Evolutionary conservation across 2,113 vertebrate genomes (phyloP).

Genomic region (Eclectus roratus): DNA sequence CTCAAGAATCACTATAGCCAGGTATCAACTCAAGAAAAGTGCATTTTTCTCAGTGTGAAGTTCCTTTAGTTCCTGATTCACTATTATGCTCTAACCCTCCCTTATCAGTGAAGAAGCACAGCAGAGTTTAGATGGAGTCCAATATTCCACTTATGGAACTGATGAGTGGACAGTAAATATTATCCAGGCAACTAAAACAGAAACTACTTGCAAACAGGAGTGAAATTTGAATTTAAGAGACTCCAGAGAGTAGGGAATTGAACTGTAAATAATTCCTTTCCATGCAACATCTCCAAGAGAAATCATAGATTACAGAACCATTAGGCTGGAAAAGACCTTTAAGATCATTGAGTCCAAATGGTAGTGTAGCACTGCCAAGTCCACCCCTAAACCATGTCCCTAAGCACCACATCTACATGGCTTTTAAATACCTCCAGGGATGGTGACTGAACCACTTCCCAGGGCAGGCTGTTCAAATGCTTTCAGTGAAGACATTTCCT

Average conservation of each 20-base stretch:
- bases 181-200: neutral
- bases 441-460: neutral
- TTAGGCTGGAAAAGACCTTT: neutral
- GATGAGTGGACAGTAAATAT: neutral
- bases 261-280: neutral
- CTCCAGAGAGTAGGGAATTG: neutral
- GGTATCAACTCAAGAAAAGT: neutral
- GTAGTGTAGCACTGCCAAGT: neutral
- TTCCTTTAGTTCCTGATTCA: neutral
- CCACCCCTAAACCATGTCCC: neutral
- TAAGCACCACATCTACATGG: neutral
- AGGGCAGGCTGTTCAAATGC: neutral
- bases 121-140: neutral
- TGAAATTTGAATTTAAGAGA: neutral
- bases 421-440: neutral
- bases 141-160: neutral
- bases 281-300: neutral
- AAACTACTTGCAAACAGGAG: neutral
- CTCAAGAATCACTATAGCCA: neutral
- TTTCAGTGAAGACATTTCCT: neutral
- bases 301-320: neutral
- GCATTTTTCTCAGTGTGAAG: neutral
- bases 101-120: slow-evolving; percentile 17
- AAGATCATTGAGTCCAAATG: neutral
- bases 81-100: neutral